Percentiles rank a stretch among this genome's conserved stretches.
Evolutionary conservation across 2,888 invertebrate species (phyloP).

Genomic region (Dryococelus australis): DNA sequence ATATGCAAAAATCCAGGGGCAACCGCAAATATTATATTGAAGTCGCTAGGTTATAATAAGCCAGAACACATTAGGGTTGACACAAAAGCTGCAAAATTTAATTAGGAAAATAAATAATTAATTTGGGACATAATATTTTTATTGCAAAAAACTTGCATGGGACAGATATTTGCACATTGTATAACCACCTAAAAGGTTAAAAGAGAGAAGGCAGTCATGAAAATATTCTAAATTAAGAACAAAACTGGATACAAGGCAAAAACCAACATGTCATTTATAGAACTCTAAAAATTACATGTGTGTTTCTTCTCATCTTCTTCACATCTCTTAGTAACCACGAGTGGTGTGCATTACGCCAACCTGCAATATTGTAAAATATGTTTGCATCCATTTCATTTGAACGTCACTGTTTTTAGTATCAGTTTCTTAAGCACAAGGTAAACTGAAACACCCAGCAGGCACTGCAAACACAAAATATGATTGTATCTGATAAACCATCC

Average conservation of each 20-base stretch:
- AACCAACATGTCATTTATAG: conserved; percentile 24
- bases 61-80: background rate
- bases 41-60: no score
- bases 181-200: conserved; percentile 25
- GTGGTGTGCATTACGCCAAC: background rate
- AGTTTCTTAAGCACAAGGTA: background rate
- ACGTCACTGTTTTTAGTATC: background rate
- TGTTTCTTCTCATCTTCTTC: background rate
- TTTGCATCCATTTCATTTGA: background rate
- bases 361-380: background rate
- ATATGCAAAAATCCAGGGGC: no score
- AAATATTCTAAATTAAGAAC: conserved; percentile 28
- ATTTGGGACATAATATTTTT: conserved; percentile 8
- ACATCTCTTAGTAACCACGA: background rate
- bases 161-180: conserved; percentile 26
- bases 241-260: conserved; percentile 17
- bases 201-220: conserved; percentile 11
- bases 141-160: conserved; percentile 21
- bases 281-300: background rate
- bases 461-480: conserved; percentile 5
- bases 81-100: background rate
- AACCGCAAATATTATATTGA: no score
- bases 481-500: background rate
- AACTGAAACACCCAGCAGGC: background rate
- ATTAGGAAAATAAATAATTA: background rate